Base-by-base conservation (phyloP, 2,888 invertebrate species). In the Cantharis rustica region DNA sequence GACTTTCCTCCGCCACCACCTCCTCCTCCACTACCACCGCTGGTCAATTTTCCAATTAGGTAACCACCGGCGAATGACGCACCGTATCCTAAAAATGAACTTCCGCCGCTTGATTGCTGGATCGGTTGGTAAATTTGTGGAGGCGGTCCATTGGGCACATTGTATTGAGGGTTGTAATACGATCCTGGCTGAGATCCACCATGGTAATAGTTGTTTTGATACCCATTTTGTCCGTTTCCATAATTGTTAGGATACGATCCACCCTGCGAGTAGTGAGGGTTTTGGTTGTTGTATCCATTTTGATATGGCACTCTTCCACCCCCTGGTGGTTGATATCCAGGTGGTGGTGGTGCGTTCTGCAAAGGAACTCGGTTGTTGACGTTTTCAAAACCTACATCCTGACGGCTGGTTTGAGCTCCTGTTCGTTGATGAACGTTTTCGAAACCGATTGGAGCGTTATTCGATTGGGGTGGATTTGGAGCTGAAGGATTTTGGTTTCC, bases 121-220 rank as follows among this genome's bases (percentile, higher is more conserved):
- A 61, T 62, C 4, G 78, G 78, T 62, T 77, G 75, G 62, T 77
- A 77, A 68, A 77, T 70, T 26, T 16, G 75, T 16, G 77, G 77
- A 23, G 72, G 71, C 16, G 62, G n/a, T 16, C 70, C 77, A 16
- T 66, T 62, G n/a, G 75, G 69, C 3, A 62, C 31, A 10, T 47
- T 27, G 20, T 31, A 69, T 15, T 75, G 68, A 2, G 72, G 75
- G 26, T 72, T 75, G 27, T 77, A 77, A 68, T 77, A 77, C 3
- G 68, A 66, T 16, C 72, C 70, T 26, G 69, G 73, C n/a, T 47
- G 47, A 0, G 47, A 47, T 7, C 47, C 47, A 13, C 69, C 69
- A 4, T 15, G 16, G 16, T 69, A 16, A 23, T 16, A 66, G 15
- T 66, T 47, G 72, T 66, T 72, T 68, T 47, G 47, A n/a, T 47